Base-by-base conservation (phyloP, 1,140 invertebrate species). In the Sycobia sp. region DNA sequence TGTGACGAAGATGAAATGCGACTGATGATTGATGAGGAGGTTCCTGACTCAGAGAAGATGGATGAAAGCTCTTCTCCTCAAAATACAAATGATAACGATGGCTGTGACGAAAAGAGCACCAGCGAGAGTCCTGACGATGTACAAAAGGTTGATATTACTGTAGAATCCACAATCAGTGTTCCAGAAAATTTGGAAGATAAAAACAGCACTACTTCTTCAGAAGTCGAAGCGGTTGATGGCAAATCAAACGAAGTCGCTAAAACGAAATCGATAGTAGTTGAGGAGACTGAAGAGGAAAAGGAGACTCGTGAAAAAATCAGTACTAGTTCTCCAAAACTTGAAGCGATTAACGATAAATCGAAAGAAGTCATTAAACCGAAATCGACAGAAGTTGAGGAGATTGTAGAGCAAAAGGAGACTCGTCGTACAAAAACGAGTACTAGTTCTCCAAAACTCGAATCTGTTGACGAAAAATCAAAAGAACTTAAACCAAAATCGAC, bases 11-110 rank as follows among this genome's bases (percentile, higher is more conserved):
- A 25, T 8, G 62, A 65, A 29, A 58, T 65, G 55, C 46, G 39
- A 53, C 22, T 65, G 14, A 51, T 59, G 49, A 65, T 65, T 25
- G 55, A 59, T n/a, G 62, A 65, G 4, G 60, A 55, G 5, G 32
- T 49, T 16, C 11, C 43, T 11, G 60, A 62, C 8, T 43, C 49
- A 16, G 25, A 11, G 11, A 51, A 59, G 8, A n/a, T 10, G 38
- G 11, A 7, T 51, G 49, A 38, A 29, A 16, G 10, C 1, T n/a
- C n/a, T n/a, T n/a, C n/a, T n/a, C n/a, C n/a, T n/a, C n/a, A n/a
- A n/a, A 25, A 55, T 49, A 62, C 36, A 18, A 43, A 43, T 13
- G 47, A 56, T 57, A 63, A 57, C 44, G 47, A 41, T 13, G 54
- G 36, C 47, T 65, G 62, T 59, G 62, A 65, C 49, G 7, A 58